phyloP scores from a whole-genome alignment of 2,888 invertebrate genomes.

The Eristalis arbustorum region DNA sequence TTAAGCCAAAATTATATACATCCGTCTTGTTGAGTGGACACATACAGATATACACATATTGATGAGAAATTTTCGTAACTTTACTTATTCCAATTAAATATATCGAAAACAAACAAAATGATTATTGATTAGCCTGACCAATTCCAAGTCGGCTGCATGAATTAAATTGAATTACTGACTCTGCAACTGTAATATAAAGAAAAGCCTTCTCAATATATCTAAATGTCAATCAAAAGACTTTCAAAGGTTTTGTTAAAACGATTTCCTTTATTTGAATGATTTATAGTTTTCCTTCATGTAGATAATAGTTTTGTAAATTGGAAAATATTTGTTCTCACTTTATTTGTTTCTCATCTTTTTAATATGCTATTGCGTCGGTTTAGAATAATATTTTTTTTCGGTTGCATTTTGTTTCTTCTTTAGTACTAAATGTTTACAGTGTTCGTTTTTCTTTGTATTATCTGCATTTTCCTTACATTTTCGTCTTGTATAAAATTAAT shows the following conservation, averaged over 20 bases:
- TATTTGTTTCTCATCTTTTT: constrained; percentile 21
- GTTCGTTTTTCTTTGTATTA: constrained; percentile 6
- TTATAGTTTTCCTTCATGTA: constrained; percentile 59
- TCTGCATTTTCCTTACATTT: constrained; percentile 14
- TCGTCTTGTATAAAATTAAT: constrained; percentile 62
- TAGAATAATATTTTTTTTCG: constrained; percentile 23
- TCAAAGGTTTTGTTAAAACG: constrained; percentile 50
- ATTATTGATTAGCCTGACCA: too few relatives aligned
- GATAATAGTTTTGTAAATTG: constrained; percentile 64
- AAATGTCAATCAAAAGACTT: neutral
- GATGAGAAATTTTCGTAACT: too few relatives aligned
- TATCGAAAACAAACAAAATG: too few relatives aligned
- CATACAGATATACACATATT: too few relatives aligned
- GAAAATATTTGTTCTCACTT: constrained; percentile 50
- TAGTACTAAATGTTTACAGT: constrained; percentile 38
- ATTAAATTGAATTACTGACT: too few relatives aligned
- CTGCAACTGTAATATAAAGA: too few relatives aligned
- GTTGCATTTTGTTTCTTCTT: constrained; percentile 8
- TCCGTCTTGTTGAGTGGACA: too few relatives aligned
- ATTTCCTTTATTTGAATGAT: constrained; percentile 65
- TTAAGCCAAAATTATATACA: too few relatives aligned
- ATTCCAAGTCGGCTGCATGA: too few relatives aligned
- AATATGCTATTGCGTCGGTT: constrained; percentile 36
- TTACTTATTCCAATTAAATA: too few relatives aligned
- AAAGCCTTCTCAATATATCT: too few relatives aligned